phyloP scores from a whole-genome alignment of 2,888 invertebrate species.

The Plemyria rubiginata region DNA sequence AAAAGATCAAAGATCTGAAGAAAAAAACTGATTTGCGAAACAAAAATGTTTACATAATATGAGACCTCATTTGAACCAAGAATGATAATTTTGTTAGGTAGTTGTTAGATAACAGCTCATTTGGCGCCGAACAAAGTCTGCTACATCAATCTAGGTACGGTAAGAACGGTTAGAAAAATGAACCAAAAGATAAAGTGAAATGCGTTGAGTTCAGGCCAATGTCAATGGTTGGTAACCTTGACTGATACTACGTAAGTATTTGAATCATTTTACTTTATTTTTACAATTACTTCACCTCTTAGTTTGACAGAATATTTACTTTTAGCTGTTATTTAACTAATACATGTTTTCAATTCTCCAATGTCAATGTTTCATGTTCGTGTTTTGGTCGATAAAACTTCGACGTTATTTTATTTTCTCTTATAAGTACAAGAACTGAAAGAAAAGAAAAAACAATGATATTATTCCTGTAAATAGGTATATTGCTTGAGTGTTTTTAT shows the following conservation, averaged over 20 bases:
- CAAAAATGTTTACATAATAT: too few species aligned
- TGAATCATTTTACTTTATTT: neutral
- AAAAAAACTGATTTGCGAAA: too few species aligned
- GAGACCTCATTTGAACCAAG: slow-evolving; percentile 12
- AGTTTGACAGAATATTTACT: neutral
- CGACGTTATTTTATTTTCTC: neutral
- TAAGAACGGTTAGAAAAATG: neutral
- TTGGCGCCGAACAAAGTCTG: slow-evolving; percentile 1
- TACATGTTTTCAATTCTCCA: neutral
- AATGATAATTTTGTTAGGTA: neutral
- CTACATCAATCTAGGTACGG: neutral
- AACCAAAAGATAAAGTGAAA: slow-evolving; percentile 28
- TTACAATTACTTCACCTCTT: neutral
- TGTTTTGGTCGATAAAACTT: neutral
- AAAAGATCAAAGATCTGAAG: too few species aligned
- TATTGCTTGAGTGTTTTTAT: too few species aligned
- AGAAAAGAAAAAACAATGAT: too few species aligned
- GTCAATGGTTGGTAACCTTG: slow-evolving; percentile 24
- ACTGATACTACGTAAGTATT: neutral
- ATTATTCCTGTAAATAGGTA: too few species aligned
- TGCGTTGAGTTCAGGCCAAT: slow-evolving; percentile 29
- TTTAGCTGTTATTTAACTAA: neutral
- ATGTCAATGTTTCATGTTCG: neutral
- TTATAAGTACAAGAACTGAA: neutral
- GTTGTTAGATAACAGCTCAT: slow-evolving; percentile 17